These are phyloP conservation scores for Hypselothyrea guttata DNA, from an alignment of 2,888 invertebrate genomes.

Conservation along the genomic window DNA sequence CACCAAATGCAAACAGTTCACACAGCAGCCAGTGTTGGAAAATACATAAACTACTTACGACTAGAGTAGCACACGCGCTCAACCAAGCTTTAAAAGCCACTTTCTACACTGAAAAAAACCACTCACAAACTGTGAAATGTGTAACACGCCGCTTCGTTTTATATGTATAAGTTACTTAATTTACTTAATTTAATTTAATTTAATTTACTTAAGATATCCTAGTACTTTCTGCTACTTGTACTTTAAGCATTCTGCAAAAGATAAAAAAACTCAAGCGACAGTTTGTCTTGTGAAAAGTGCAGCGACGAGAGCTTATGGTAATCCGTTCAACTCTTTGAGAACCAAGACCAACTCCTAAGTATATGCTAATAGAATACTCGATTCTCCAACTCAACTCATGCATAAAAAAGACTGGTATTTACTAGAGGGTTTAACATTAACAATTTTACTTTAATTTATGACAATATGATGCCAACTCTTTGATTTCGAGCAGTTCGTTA, in stretches of 20 bases:
- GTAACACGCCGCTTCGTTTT: conserved; percentile 50
- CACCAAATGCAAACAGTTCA: conserved; percentile 59
- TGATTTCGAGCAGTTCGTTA: conserved; percentile 59
- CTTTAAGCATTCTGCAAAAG: conserved; percentile 45
- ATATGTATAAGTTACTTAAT: conserved; percentile 20
- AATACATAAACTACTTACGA: conserved; percentile 32
- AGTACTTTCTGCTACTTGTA: conserved; percentile 47
- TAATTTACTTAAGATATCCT: conserved; percentile 43
- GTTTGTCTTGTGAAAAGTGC: conserved; percentile 59
- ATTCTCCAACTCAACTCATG: conserved; percentile 74
- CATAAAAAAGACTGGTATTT: conserved; percentile 65
- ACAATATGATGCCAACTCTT: conserved; percentile 36
- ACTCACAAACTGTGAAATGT: conserved; percentile 35
- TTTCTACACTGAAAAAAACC: conserved; percentile 18
- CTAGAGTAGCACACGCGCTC: conserved; percentile 53
- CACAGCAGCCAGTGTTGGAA: conserved; percentile 45
- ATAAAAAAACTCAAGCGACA: conserved; percentile 60
- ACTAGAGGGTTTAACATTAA: conserved; percentile 32
- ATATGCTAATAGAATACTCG: conserved; percentile 12
- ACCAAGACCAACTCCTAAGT: conserved; percentile 58
- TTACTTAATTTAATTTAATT: too few species aligned
- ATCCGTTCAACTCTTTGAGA: conserved; percentile 67
- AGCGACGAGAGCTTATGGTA: conserved; percentile 52
- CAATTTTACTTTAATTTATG: conserved; percentile 35
- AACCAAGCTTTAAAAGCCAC: conserved; percentile 52